Conservation (phyloP, 1,140 invertebrate species). For the Drosophila persimilis region DNA sequence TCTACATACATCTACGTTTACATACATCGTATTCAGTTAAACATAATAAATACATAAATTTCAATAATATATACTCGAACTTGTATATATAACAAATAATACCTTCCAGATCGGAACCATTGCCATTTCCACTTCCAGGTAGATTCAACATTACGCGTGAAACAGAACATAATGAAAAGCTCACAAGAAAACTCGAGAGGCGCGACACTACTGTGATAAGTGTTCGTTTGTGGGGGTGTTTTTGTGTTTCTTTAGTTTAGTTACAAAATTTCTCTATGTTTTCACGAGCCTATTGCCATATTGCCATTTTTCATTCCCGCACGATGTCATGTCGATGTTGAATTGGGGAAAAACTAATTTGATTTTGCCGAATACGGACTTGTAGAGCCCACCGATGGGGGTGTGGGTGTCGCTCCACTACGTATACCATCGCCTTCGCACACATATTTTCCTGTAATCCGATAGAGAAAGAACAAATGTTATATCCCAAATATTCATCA, state of each 20-base stretch:
- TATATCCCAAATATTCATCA: not conserved
- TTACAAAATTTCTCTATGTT: slow-evolving; percentile 67
- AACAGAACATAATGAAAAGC: slow-evolving; percentile 59
- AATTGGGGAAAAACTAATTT: slow-evolving; percentile 53
- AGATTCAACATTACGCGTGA: slow-evolving; percentile 66
- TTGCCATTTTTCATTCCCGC: slow-evolving; percentile 46
- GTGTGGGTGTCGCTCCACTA: slow-evolving; percentile 78
- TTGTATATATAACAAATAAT: slow-evolving; percentile 75
- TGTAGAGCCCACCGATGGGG: slow-evolving; percentile 83
- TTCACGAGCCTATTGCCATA: slow-evolving; percentile 69
- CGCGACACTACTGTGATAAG: slow-evolving; percentile 42
- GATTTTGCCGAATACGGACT: slow-evolving; percentile 82
- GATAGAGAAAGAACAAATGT: not conserved
- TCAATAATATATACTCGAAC: slow-evolving; percentile 56
- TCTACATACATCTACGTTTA: slow-evolving; percentile 68
- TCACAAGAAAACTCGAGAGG: slow-evolving; percentile 43
- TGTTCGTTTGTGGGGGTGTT: slow-evolving; percentile 14
- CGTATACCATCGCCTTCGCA: slow-evolving; percentile 90
- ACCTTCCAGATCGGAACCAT: slow-evolving; percentile 53
- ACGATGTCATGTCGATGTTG: slow-evolving; percentile 9
- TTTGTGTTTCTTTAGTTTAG: slow-evolving; percentile 37
- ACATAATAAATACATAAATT: slow-evolving; percentile 77
- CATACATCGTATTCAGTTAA: slow-evolving; percentile 64
- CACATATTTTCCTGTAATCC: slow-evolving; percentile 90
- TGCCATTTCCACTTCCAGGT: slow-evolving; percentile 30